Conservation (phyloP, 1,140 invertebrate species). For the Helicoverpa zea region DNA sequence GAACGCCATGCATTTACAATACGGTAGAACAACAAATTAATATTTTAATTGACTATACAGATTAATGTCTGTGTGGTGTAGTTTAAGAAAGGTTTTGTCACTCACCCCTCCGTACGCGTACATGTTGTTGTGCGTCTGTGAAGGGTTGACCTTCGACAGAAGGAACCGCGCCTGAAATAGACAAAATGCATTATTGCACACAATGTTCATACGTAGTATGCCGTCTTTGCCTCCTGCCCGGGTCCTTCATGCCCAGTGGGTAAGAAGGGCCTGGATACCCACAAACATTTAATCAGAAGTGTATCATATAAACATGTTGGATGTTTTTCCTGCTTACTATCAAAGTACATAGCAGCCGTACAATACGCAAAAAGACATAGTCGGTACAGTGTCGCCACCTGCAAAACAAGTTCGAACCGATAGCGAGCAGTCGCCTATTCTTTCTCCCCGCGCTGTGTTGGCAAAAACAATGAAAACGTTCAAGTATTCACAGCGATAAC, state of each 20-base stretch:
- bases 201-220: too few species aligned
- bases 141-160: constrained; percentile 99
- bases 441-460: neutral
- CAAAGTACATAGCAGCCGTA: too few species aligned
- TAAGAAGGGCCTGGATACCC: too few species aligned
- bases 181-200: neutral
- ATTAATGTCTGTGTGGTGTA: constrained; percentile 26
- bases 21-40: constrained; percentile 32
- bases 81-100: constrained; percentile 63
- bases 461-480: constrained; percentile 57
- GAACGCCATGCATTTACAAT: constrained; percentile 43
- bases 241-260: too few species aligned
- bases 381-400: constrained; percentile 3
- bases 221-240: too few species aligned
- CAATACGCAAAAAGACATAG: neutral
- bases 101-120: constrained; percentile 97
- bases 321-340: too few species aligned
- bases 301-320: too few species aligned
- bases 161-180: constrained; percentile 96
- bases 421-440: constrained; percentile 13
- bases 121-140: constrained; percentile 99
- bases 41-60: constrained; percentile 25
- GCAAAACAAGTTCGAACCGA: neutral
- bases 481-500: constrained; percentile 54
- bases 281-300: too few species aligned